Evolutionary conservation across 1,140 invertebrate species (phyloP).

Genomic region (Saxidomus purpurata): DNA sequence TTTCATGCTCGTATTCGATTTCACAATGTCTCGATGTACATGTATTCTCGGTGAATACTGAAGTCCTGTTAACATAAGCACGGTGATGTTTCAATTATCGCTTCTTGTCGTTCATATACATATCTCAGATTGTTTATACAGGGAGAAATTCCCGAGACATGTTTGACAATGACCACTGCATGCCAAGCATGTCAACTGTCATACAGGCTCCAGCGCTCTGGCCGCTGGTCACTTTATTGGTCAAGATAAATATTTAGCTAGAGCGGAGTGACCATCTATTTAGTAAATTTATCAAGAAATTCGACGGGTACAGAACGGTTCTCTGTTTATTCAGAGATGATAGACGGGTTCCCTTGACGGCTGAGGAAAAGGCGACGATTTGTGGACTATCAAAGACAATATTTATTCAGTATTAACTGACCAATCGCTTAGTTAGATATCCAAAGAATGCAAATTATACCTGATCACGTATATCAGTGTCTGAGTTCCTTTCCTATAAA

Average conservation of each 20-base stretch:
- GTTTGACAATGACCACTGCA: conserved; percentile 63
- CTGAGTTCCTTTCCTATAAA: no score
- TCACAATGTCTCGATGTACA: no score
- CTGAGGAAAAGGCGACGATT: conserved; percentile 40
- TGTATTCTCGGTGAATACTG: no score
- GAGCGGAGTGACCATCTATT: conserved; percentile 38
- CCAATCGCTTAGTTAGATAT: neutral
- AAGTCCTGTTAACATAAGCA: neutral
- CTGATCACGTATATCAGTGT: neutral
- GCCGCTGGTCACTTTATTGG: conserved; percentile 42
- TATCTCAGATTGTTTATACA: neutral
- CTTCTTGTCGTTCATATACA: neutral
- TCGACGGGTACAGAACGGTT: neutral
- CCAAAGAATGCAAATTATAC: conserved; percentile 11
- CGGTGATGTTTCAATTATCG: neutral
- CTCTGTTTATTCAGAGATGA: conserved; percentile 46
- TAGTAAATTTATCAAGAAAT: conserved; percentile 58
- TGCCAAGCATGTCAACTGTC: conserved; percentile 64
- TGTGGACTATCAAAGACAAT: neutral
- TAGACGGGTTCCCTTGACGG: conserved; percentile 27
- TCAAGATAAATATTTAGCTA: conserved; percentile 62
- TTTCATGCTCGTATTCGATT: no score
- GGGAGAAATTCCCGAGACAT: conserved; percentile 27
- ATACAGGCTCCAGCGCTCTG: conserved; percentile 18
- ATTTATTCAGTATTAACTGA: conserved; percentile 49